phyloP scores from a whole-genome alignment of 1,140 invertebrate species.

The Lepidotrigona ventralis region DNA sequence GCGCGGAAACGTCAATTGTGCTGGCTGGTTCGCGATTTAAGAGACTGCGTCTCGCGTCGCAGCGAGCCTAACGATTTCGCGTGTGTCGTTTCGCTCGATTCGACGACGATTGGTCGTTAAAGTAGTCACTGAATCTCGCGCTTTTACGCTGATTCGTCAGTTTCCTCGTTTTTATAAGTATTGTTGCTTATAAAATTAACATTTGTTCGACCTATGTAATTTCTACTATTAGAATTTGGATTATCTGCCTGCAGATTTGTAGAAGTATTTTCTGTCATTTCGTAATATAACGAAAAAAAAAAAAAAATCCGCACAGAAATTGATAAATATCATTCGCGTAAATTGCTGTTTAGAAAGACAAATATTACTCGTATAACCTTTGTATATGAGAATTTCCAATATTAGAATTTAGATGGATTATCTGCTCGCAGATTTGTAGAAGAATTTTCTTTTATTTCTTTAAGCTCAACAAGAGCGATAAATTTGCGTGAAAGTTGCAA shows the following conservation, averaged over 20 bases:
- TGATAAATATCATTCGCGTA: no score
- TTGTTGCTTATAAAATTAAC: no score
- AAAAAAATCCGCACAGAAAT: neutral
- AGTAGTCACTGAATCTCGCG: slow-evolving; percentile 68
- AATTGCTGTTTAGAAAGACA: no score
- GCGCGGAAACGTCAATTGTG: slow-evolving; percentile 17
- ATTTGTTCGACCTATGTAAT: neutral
- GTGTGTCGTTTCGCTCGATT: slow-evolving; percentile 76
- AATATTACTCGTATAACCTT: no score
- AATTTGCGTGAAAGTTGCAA: no score
- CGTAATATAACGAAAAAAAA: neutral
- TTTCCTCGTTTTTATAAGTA: neutral
- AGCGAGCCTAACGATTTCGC: slow-evolving; percentile 68
- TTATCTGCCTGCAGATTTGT: neutral
- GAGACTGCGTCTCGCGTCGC: slow-evolving; percentile 58
- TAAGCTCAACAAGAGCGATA: no score
- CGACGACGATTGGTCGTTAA: slow-evolving; percentile 76
- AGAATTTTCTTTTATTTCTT: no score
- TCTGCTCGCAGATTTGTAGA: no score
- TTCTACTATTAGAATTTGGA: neutral
- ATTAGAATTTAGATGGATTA: no score
- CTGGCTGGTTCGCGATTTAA: slow-evolving; percentile 49
- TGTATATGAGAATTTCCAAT: no score
- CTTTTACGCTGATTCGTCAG: slow-evolving; percentile 44
- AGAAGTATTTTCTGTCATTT: neutral